Evolutionary conservation across 2,888 invertebrate species (phyloP).

Genomic region (Pediacus dermestoides): DNA sequence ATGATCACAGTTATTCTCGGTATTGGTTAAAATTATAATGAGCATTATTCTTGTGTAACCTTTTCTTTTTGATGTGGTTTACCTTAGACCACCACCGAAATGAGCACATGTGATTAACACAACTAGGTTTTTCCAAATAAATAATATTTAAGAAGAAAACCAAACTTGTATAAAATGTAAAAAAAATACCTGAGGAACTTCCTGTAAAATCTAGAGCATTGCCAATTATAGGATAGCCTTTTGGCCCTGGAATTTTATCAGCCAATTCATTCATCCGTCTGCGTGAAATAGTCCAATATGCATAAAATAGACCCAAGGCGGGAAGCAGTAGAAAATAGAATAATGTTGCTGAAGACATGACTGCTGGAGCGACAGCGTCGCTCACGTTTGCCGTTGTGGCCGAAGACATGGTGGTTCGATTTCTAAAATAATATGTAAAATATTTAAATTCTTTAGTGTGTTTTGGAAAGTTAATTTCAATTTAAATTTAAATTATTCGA

Average conservation of each 20-base stretch:
- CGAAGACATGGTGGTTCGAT: slow-evolving; percentile 30
- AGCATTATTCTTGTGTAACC: too few relatives aligned
- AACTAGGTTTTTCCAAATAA: too few relatives aligned
- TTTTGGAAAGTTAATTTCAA: too few relatives aligned
- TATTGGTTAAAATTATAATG: too few relatives aligned
- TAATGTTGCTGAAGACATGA: slow-evolving; percentile 57
- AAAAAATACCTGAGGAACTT: slow-evolving; percentile 69
- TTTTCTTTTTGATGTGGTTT: too few relatives aligned
- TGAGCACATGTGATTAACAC: too few relatives aligned
- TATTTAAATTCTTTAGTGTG: too few relatives aligned
- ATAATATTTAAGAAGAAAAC: too few relatives aligned
- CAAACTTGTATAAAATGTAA: too few relatives aligned
- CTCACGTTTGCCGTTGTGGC: slow-evolving; percentile 29
- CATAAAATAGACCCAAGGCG: slow-evolving; percentile 65
- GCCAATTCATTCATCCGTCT: slow-evolving; percentile 68
- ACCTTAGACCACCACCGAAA: too few relatives aligned
- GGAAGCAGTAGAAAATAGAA: slow-evolving; percentile 71
- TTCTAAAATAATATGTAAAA: slow-evolving; percentile 5
- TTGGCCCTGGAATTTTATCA: slow-evolving; percentile 68
- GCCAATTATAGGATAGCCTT: slow-evolving; percentile 69
- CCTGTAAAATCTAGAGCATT: slow-evolving; percentile 73
- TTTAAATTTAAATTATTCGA: too few relatives aligned
- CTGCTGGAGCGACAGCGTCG: slow-evolving; percentile 38
- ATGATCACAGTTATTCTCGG: too few relatives aligned
- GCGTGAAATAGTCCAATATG: slow-evolving; percentile 74